Percentiles rank a stretch among this genome's conserved stretches.
Conservation (phyloP, 2,888 invertebrate genomes). For the Caenorhabditis plicata region DNA sequence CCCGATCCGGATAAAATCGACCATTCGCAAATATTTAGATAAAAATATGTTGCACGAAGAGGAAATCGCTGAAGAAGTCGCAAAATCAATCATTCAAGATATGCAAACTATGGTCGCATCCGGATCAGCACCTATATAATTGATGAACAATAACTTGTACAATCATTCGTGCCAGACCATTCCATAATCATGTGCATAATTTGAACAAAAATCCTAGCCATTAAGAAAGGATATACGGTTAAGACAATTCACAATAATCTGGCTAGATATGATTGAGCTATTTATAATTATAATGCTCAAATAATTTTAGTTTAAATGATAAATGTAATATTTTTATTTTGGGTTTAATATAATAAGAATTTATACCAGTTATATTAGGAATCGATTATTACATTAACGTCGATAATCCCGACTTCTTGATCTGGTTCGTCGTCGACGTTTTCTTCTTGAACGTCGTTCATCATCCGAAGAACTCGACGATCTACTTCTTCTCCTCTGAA, state of each 20-base stretch:
- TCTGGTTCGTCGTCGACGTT: constrained; percentile 11
- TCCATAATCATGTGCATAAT: no score
- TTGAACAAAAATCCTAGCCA: no score
- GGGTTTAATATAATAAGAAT: no score
- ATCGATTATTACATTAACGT: constrained; percentile 3
- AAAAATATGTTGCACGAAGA: constrained; percentile 71
- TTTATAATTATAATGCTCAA: constrained; percentile 4
- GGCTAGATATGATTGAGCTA: no score
- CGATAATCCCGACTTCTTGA: constrained; percentile 12
- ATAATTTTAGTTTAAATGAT: background rate
- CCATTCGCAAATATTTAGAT: constrained; percentile 41
- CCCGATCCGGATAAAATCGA: constrained; percentile 30
- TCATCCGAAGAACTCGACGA: constrained; percentile 9
- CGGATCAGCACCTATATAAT: no score
- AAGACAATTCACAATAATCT: no score
- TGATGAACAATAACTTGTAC: no score
- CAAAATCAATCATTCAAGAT: constrained; percentile 93
- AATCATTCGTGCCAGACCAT: no score
- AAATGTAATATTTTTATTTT: background rate
- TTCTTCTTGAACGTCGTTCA: constrained; percentile 11
- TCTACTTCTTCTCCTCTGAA: constrained; percentile 21
- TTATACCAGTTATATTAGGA: background rate
- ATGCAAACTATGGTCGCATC: constrained; percentile 77
- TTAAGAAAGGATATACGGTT: no score
- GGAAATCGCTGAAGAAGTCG: constrained; percentile 94